phyloP scores from a whole-genome alignment of 2,113 vertebrate genomes.

The Ramphastos sulfuratus region DNA sequence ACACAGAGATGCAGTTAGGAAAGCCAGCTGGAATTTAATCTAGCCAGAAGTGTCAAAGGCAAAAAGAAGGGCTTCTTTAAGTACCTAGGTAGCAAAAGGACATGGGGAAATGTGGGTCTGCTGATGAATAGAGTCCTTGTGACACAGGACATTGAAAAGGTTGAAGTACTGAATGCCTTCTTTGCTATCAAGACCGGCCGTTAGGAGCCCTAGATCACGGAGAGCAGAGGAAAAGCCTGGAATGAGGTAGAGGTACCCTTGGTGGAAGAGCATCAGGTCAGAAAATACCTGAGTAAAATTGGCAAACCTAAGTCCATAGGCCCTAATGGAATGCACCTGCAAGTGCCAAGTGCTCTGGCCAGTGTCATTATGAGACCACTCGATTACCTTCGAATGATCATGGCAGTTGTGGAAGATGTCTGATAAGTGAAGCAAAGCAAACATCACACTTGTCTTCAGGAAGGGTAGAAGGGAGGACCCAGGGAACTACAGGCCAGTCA shows the following conservation, averaged over 20 bases:
- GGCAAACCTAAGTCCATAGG: neutral
- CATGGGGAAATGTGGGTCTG: no score
- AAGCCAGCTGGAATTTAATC: no score
- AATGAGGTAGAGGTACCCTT: neutral
- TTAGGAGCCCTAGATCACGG: neutral
- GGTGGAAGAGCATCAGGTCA: neutral
- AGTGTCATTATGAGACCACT: neutral
- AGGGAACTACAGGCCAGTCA: no score
- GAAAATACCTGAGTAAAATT: neutral
- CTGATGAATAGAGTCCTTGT: neutral
- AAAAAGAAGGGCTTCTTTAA: no score
- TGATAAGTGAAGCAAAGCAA: neutral
- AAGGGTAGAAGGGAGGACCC: no score
- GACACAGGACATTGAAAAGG: neutral
- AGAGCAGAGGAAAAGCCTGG: neutral
- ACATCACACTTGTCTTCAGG: neutral
- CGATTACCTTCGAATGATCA: neutral
- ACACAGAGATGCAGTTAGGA: no score
- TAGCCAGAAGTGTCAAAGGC: no score
- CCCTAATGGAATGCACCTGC: no score
- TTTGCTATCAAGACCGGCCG: neutral
- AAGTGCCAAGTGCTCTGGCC: no score
- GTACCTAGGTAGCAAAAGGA: no score
- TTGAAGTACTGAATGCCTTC: neutral
- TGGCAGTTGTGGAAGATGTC: neutral